Percentiles rank a stretch among this genome's conserved stretches.
These are phyloP conservation scores for Podotricha telesiphe DNA, from an alignment of 2,888 invertebrate species.

Conservation along the genomic window DNA sequence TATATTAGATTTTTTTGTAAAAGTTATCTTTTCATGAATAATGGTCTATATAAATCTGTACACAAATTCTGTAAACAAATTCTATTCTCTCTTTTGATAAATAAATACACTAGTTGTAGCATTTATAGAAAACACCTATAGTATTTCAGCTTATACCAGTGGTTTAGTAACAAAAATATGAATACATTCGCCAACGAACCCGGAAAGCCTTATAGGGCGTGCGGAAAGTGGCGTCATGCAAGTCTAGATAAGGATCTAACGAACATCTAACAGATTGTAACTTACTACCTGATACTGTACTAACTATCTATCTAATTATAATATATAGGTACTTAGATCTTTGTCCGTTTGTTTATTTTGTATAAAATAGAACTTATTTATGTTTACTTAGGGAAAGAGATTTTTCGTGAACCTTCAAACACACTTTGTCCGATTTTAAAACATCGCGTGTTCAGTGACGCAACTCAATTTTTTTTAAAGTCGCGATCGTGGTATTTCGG, in stretches of 20 bases:
- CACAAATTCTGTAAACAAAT: too few relatives aligned
- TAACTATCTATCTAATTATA: slow-evolving; percentile 11
- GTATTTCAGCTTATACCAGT: not conserved
- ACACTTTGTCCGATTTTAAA: too few relatives aligned
- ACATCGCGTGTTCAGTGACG: too few relatives aligned
- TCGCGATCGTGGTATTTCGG: too few relatives aligned
- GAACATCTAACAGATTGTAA: slow-evolving; percentile 43
- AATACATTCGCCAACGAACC: slow-evolving; percentile 39
- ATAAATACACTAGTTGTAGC: too few relatives aligned
- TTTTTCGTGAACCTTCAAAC: too few relatives aligned
- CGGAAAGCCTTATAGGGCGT: slow-evolving; percentile 49
- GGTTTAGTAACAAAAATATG: slow-evolving; percentile 26
- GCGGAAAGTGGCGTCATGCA: slow-evolving; percentile 46
- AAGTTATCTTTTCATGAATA: too few relatives aligned
- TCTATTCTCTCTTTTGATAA: too few relatives aligned
- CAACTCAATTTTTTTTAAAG: too few relatives aligned
- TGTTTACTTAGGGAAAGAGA: too few relatives aligned
- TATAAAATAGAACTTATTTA: not conserved
- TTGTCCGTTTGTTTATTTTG: not conserved
- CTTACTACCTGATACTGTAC: slow-evolving; percentile 27
- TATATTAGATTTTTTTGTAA: too few relatives aligned
- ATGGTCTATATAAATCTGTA: too few relatives aligned
- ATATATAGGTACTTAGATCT: not conserved
- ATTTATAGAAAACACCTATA: not conserved
- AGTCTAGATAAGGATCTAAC: slow-evolving; percentile 46